Evolutionary conservation across 2,113 vertebrate genomes (phyloP), one percentile per base, ranked within the genome.

Genomic region (Tamias sibiricus): DNA sequence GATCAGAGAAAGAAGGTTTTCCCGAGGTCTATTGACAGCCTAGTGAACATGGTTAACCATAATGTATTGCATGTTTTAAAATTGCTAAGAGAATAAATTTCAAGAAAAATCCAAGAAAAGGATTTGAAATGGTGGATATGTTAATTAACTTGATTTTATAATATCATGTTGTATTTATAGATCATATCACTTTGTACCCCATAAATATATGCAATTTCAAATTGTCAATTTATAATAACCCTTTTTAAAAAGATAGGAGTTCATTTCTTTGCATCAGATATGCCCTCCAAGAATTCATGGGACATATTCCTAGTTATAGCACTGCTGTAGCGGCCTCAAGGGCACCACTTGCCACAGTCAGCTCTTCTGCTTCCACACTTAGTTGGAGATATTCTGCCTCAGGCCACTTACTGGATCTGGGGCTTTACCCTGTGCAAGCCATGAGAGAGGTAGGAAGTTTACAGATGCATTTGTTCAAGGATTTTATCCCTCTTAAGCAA

Each of bases 401-500:
- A 72, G 75, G 80, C 40, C 75, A 47, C 49, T 76, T 76, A 68
- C 59, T 90, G 42, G 17, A 71, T 90, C 83, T 80, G 9, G 44
- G 37, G 20, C 77, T 92, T 49, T 95, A 87, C 75, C 42, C 64
- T 72, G 69, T 79, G 40, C 59, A 76, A 71, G 44, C 8, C 30
- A 26, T 95, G 90, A 94, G 72, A 72, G 72, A 69, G 95, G 9
- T 3, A 93, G 92, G 20, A 57, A 66, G 6, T 96, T 96, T 40
- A 12, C 47, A 93, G 88, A 82, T 1, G 5, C n/a, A 4, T 54
- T 90, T 71, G 7, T 79, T 97, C 95, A 77, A 84, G 81, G 96
- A 87, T 94, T 69, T n/a, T 81, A 5, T 95, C 81, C 87, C 96
- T 87, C 87, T 81, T 95, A 98, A 68, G 4, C 16, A 91, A 86